These are phyloP conservation scores for Taphrorychus bicolor DNA, from an alignment of 2,888 invertebrate genomes.

Conservation along the genomic window DNA sequence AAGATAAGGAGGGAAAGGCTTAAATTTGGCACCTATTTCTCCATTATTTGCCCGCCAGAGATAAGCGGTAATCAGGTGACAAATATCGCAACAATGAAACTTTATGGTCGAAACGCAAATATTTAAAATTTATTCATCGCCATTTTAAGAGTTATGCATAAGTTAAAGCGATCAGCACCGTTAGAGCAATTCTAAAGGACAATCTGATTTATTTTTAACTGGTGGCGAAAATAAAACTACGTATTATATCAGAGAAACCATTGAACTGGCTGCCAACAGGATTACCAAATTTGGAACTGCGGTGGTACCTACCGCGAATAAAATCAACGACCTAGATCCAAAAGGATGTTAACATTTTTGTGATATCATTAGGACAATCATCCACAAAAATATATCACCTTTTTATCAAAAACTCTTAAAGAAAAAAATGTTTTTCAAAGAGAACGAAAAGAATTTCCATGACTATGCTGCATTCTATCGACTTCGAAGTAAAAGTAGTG, in stretches of 20 bases:
- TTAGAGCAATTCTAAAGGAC: not conserved
- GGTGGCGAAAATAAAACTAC: no score
- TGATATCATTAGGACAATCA: not conserved
- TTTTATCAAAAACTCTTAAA: not conserved
- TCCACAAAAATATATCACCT: no score
- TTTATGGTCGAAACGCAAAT: not conserved
- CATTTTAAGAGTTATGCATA: not conserved
- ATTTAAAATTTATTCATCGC: not conserved
- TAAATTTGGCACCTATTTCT: not conserved
- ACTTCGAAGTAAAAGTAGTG: conserved; percentile 29
- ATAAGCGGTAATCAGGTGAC: not conserved
- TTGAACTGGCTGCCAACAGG: conserved; percentile 13
- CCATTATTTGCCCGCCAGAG: not conserved
- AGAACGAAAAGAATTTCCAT: not conserved
- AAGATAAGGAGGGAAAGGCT: no score
- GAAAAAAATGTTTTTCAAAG: not conserved
- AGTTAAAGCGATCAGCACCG: not conserved
- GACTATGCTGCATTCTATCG: not conserved
- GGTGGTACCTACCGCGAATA: conserved; percentile 24
- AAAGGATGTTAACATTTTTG: conserved; percentile 16
- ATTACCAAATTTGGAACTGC: conserved; percentile 29
- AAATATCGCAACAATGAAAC: not conserved
- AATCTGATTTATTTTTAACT: not conserved
- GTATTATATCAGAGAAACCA: conserved; percentile 21
- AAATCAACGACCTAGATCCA: conserved; percentile 25